A percentile compares a stretch with the other conserved stretches of the same genome.
phyloP scores from a whole-genome alignment of 2,888 invertebrate species.

The Ophioninae sp. region DNA sequence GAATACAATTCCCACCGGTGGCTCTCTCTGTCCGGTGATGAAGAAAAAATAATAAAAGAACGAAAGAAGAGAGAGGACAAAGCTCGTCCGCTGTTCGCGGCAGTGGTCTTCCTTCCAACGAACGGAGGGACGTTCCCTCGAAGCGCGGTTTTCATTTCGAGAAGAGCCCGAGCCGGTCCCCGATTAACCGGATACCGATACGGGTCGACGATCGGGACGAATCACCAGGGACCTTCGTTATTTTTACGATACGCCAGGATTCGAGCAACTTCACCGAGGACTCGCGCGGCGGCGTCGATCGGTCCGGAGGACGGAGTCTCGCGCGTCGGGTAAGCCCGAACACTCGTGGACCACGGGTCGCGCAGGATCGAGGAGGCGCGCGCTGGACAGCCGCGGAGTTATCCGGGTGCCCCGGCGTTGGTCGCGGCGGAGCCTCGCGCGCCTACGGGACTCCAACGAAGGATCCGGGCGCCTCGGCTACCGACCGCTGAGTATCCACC shows the following conservation, averaged over 20 bases:
- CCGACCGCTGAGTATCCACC: constrained; percentile 68
- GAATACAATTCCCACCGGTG: constrained; percentile 57
- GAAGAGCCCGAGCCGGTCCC: background rate
- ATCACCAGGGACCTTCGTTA: background rate
- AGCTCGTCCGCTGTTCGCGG: constrained; percentile 9
- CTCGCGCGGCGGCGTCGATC: constrained; percentile 40
- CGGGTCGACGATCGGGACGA: background rate
- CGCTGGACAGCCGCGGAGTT: constrained; percentile 54
- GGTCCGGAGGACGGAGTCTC: no score
- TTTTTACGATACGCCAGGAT: constrained; percentile 24
- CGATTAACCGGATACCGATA: background rate
- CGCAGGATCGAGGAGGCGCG: background rate
- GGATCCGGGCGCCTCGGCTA: constrained; percentile 65
- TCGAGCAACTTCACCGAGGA: constrained; percentile 46
- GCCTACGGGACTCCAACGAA: constrained; percentile 71
- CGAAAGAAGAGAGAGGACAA: constrained; percentile 7
- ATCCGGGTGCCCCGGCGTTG: constrained; percentile 56
- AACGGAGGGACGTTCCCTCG: background rate
- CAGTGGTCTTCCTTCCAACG: constrained; percentile 11
- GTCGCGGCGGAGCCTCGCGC: constrained; percentile 44
- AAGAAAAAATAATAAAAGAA: constrained; percentile 19
- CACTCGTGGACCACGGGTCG: constrained; percentile 3
- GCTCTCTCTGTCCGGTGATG: constrained; percentile 42
- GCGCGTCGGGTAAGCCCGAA: no score
- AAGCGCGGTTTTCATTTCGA: background rate